phyloP scores from a whole-genome alignment of 2,797 vertebrate species.

The Mus spretus region DNA sequence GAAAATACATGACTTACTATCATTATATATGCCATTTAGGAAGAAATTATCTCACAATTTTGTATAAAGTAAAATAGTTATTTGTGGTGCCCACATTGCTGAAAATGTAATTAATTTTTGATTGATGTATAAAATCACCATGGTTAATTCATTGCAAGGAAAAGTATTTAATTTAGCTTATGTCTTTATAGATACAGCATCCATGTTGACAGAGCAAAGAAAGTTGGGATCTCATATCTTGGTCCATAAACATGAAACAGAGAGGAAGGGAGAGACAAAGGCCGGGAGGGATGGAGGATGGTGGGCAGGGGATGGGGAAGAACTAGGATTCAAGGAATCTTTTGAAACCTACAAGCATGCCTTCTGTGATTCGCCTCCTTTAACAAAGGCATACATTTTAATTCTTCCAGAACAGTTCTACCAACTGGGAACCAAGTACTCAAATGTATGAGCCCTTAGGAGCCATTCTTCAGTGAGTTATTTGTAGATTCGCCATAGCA shows the following conservation, averaged over 20 bases:
- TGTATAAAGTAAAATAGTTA: not conserved
- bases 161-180: not conserved
- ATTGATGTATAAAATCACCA: not conserved
- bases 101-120: not conserved
- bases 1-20: slow-evolving; percentile 5
- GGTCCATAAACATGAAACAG: not conserved
- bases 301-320: too few species aligned
- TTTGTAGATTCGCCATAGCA: not conserved
- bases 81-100: not conserved
- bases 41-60: not conserved
- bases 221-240: not conserved
- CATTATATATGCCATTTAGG: not conserved
- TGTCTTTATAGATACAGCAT: not conserved
- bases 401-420: not conserved
- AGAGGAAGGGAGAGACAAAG: not conserved
- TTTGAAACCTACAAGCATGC: not conserved
- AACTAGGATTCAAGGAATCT: not conserved
- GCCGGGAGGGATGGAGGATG: too few species aligned
- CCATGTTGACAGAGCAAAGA: not conserved
- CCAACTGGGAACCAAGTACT: not conserved
- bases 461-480: not conserved
- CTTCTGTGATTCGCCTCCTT: not conserved
- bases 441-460: not conserved
- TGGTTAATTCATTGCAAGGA: too few species aligned
- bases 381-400: not conserved